Base-by-base conservation (phyloP, 2,888 invertebrate genomes). In the Chymomyza procnemis region DNA sequence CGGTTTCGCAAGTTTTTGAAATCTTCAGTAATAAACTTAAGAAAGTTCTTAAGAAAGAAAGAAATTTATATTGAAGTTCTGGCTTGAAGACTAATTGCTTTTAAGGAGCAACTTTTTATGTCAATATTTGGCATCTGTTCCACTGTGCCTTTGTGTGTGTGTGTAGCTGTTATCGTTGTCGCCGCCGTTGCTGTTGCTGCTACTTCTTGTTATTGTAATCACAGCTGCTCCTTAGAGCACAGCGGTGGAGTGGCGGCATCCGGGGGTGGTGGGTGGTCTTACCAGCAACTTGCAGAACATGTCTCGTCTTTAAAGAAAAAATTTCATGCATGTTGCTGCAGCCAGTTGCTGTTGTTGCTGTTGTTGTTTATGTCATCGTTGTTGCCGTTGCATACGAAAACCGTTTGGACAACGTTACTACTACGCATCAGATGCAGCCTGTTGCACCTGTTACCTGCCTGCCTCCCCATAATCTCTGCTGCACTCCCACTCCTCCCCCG, bases 281-380 rank as follows among this genome's bases (percentile, higher is more conserved):
- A 47, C 22, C 16, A 21, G 71, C 69, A 74, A 85, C 77, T 74
- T 79, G 81, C 71, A 78, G 79, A 73, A 76, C 85, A 78, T 79
- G 83, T 83, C 80, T 65, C 75, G 71, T 72, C 58, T 63, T 70
- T 67, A 47, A 41, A 66, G 61, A 54, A 83, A 80, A 80, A 83
- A 84, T 78, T 80, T 72, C 79, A 84, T 80, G 81, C 84, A 80
- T 78, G 76, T 78, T 80, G 85, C 66, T 71, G 83, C 50, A 50
- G 50, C 50, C 34, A 41, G 60, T n/a, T 47, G 77, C 77, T 77
- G 79, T 65, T 68, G 67, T 46, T 66, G 64, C 26, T 59, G 57
- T n/a, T 58, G 34, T 46, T 52, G 22, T 61, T n/a, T n/a, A n/a
- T n/a, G n/a, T n/a, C n/a, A n/a, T n/a, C 78, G 67, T 67, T 69